Conservation (phyloP, 2,888 invertebrate genomes). For the Galerucella calmariensis region DNA sequence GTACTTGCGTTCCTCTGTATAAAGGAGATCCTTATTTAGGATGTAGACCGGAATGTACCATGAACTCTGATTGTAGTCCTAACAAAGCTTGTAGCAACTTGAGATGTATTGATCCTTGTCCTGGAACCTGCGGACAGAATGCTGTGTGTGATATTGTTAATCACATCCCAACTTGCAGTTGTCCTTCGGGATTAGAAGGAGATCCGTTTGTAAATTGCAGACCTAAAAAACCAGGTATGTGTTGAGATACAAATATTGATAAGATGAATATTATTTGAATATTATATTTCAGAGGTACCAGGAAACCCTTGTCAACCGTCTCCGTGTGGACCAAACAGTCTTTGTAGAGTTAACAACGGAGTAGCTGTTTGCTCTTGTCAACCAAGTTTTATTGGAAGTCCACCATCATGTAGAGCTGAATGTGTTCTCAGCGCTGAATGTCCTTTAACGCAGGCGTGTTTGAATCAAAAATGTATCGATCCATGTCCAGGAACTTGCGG, state of each 20-base stretch:
- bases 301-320: slow-evolving; percentile 77
- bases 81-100: slow-evolving; percentile 81
- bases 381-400: slow-evolving; percentile 77
- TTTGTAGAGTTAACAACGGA: slow-evolving; percentile 70
- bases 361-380: slow-evolving; percentile 78
- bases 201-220: slow-evolving; percentile 77
- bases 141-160: slow-evolving; percentile 84
- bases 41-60: slow-evolving; percentile 84
- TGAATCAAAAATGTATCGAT: slow-evolving; percentile 81
- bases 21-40: slow-evolving; percentile 79
- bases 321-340: slow-evolving; percentile 78
- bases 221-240: slow-evolving; percentile 51
- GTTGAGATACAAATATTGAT: not conserved
- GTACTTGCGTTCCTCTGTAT: slow-evolving; percentile 77
- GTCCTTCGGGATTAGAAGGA: slow-evolving; percentile 78
- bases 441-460: slow-evolving; percentile 79
- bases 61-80: slow-evolving; percentile 81
- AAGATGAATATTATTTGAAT: not conserved
- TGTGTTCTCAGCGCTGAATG: slow-evolving; percentile 86
- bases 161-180: slow-evolving; percentile 86
- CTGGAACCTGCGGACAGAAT: slow-evolving; percentile 81
- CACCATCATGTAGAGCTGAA: slow-evolving; percentile 82
- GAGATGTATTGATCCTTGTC: slow-evolving; percentile 83
- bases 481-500: slow-evolving; percentile 87
- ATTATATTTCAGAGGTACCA: slow-evolving; percentile 51